Conservation (phyloP, 2,113 vertebrate species). For the Lepus americanus region DNA sequence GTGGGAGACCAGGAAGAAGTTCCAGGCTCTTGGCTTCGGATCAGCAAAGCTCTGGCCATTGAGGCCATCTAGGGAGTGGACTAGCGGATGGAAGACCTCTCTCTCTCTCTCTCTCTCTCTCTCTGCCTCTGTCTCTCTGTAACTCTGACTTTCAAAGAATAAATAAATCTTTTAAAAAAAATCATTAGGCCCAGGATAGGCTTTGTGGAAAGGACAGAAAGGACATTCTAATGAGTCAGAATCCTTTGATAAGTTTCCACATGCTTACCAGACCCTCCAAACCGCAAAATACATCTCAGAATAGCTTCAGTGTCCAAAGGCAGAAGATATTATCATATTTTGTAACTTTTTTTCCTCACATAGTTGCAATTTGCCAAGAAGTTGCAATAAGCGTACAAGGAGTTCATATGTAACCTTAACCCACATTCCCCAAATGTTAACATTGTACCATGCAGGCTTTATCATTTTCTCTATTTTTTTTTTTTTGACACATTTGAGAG, state of each 20-base stretch:
- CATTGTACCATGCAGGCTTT: background rate
- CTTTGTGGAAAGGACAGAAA: background rate
- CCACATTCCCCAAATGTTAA: background rate
- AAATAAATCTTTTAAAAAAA: background rate
- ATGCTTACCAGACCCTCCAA: background rate
- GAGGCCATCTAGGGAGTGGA: too few relatives aligned
- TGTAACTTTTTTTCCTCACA: background rate
- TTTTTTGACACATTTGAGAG: background rate
- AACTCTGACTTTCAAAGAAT: too few relatives aligned
- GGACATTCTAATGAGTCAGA: background rate
- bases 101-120: too few relatives aligned
- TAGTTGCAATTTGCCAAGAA: background rate
- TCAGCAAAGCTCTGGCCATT: too few relatives aligned
- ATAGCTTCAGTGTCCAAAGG: background rate
- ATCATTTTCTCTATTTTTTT: background rate
- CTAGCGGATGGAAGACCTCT: too few relatives aligned
- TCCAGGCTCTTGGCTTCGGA: too few relatives aligned
- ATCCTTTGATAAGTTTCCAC: background rate
- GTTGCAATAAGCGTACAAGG: background rate
- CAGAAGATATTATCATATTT: slow-evolving; percentile 15
- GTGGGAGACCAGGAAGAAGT: too few relatives aligned
- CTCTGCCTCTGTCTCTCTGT: too few relatives aligned
- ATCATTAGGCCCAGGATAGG: background rate
- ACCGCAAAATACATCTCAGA: background rate
- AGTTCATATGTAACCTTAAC: background rate